phyloP scores from a whole-genome alignment of 2,113 vertebrate genomes.

The Strix uralensis region DNA sequence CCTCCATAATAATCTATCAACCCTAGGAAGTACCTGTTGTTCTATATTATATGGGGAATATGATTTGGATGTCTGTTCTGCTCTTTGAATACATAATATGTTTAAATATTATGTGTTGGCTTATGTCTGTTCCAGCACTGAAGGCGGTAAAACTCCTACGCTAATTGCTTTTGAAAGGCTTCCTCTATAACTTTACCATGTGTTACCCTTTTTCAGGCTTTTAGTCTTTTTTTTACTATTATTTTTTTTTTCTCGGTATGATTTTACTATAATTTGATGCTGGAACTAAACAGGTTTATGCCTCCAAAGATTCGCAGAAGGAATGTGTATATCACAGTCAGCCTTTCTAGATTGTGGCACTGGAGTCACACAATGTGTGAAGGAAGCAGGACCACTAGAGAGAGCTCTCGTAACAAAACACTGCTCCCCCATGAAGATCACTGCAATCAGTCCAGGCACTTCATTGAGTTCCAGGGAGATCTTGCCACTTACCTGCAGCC shows the following conservation, averaged over 20 bases:
- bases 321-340: not conserved
- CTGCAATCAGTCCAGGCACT: not conserved
- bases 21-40: not conserved
- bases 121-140: not conserved
- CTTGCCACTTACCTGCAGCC: constrained; percentile 1
- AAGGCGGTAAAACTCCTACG: accelerated
- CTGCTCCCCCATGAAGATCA: not conserved
- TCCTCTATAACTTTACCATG: not conserved
- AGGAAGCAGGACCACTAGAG: constrained; percentile 32
- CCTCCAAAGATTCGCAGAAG: not conserved
- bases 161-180: not conserved
- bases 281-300: not conserved
- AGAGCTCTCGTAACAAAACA: constrained; percentile 43
- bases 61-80: not conserved
- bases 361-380: not conserved
- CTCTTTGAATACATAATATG: not conserved
- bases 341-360: not conserved
- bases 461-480: not conserved
- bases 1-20: not conserved
- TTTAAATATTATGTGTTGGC: not conserved
- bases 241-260: not conserved
- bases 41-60: not conserved
- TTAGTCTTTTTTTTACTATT: not conserved
- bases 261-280: not conserved
- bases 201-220: not conserved